Evolutionary conservation across 2,888 invertebrate genomes (phyloP).

Genomic region (Pteria penguin): DNA sequence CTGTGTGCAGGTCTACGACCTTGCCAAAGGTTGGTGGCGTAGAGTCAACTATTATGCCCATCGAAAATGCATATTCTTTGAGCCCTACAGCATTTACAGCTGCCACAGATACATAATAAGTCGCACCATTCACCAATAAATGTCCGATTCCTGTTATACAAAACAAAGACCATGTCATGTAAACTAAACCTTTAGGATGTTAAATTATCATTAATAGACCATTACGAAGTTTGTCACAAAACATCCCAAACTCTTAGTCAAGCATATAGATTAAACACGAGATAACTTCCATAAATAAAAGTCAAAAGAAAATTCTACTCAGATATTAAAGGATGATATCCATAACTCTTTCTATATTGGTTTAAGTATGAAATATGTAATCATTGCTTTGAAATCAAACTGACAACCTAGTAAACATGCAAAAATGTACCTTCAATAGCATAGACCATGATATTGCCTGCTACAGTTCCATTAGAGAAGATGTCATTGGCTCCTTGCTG

Average conservation of each 20-base stretch:
- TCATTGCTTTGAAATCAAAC: no score
- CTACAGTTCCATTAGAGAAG: conserved; percentile 31
- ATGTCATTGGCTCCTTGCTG: conserved; percentile 41
- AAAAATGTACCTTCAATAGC: conserved; percentile 34
- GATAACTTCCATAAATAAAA: no score
- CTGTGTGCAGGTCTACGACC: conserved; percentile 55
- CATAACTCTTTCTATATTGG: no score
- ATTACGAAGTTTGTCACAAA: no score
- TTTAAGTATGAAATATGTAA: no score
- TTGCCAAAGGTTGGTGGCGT: conserved; percentile 55
- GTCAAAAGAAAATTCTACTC: no score
- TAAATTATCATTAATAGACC: no score
- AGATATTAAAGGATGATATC: no score
- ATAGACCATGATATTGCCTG: conserved; percentile 20
- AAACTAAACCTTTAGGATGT: not conserved
- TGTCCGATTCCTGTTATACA: no score
- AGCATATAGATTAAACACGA: no score
- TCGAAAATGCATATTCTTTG: conserved; percentile 47
- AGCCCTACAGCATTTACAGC: conserved; percentile 54
- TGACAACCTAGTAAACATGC: no score
- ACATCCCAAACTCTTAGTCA: no score
- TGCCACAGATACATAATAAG: conserved; percentile 53
- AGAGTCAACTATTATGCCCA: conserved; percentile 53
- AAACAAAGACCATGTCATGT: conserved; percentile 3
- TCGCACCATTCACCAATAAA: conserved; percentile 35